These are phyloP conservation scores for Capra hircus DNA, from an alignment of 2,113 vertebrate genomes.

Conservation along the genomic window DNA sequence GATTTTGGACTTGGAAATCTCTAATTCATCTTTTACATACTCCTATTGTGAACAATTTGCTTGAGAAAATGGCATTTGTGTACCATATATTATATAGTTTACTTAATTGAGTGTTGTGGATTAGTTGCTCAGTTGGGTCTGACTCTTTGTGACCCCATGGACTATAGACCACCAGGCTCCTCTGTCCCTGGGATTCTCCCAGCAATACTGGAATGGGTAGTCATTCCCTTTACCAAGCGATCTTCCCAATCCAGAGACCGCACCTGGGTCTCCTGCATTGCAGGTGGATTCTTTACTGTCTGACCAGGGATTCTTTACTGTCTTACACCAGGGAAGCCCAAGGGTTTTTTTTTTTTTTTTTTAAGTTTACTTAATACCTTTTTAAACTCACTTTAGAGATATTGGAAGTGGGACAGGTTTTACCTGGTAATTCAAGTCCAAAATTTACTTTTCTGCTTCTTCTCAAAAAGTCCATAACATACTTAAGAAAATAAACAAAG, in stretches of 20 bases:
- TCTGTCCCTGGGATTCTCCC: not conserved
- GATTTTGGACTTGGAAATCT: not conserved
- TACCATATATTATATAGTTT: not conserved
- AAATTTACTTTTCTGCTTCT: not conserved
- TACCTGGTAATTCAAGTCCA: not conserved
- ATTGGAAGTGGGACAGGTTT: not conserved
- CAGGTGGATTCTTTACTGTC: not conserved
- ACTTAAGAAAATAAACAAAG: not conserved
- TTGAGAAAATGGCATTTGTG: not conserved
- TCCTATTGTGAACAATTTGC: not conserved
- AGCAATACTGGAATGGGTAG: not conserved
- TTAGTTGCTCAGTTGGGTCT: not conserved
- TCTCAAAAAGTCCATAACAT: not conserved
- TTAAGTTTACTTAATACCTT: not conserved
- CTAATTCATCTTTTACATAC: not conserved
- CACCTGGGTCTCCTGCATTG: not conserved
- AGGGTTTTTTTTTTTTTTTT: no score
- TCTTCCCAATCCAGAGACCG: not conserved
- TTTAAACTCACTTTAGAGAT: not conserved
- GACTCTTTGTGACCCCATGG: not conserved
- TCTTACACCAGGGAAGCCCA: not conserved
- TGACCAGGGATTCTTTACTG: not conserved
- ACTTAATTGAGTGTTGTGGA: not conserved
- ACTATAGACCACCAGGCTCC: not conserved
- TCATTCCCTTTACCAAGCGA: not conserved